These are phyloP conservation scores for Neomorphus geoffroyi DNA, from an alignment of 2,797 vertebrate species.

Conservation along the genomic window DNA sequence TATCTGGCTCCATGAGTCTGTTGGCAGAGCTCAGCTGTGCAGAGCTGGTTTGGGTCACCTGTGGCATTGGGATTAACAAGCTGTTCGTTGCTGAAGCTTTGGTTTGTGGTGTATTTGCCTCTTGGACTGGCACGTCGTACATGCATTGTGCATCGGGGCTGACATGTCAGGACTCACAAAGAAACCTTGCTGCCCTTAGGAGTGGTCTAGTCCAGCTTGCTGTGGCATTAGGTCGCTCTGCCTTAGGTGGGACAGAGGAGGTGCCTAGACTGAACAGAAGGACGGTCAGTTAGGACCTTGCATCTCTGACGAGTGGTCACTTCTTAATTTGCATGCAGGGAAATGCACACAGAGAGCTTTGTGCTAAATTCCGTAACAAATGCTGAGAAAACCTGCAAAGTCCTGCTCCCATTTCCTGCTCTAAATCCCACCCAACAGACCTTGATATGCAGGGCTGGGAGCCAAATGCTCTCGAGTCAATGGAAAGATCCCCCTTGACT, in stretches of 20 bases:
- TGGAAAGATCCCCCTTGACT: slow-evolving; percentile 46
- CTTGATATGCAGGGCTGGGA: not conserved
- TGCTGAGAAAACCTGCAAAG: not conserved
- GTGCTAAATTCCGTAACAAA: not conserved
- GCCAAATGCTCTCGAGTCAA: not conserved
- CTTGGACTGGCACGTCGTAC: accelerated
- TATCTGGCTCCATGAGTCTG: not conserved
- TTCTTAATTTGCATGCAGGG: not conserved
- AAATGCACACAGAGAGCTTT: not conserved
- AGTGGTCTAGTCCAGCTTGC: not conserved
- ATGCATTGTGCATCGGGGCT: not conserved
- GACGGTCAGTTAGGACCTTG: not conserved
- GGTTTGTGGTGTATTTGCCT: not conserved
- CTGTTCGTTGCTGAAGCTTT: no score
- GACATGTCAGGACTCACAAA: not conserved
- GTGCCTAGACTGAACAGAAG: not conserved
- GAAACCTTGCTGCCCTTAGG: not conserved
- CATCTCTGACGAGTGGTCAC: not conserved
- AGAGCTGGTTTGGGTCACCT: not conserved
- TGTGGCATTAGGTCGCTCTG: not conserved
- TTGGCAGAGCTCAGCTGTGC: not conserved
- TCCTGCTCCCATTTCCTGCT: slow-evolving; percentile 12
- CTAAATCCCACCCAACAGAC: not conserved
- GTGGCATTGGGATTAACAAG: not conserved
- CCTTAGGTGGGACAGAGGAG: not conserved